These are phyloP conservation scores for Hydropotes inermis DNA, from an alignment of 2,113 vertebrate species.

Conservation along the genomic window DNA sequence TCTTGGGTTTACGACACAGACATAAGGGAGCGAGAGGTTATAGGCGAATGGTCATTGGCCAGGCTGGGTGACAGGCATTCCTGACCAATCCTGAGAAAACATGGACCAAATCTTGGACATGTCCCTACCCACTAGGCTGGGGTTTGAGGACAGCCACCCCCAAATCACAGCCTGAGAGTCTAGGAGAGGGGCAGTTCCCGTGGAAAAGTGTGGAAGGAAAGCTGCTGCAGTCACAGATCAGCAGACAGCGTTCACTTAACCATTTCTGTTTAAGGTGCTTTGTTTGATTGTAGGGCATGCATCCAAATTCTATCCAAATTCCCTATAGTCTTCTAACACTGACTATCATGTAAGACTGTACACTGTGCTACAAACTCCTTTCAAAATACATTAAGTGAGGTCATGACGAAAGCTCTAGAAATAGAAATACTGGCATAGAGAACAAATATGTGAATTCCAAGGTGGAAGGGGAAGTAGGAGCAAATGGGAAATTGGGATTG, in stretches of 20 bases:
- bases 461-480: neutral
- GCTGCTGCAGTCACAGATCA: too few species aligned
- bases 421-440: neutral
- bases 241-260: too few species aligned
- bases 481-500: neutral
- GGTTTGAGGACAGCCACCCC: neutral
- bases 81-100: neutral
- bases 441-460: neutral
- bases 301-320: neutral
- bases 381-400: neutral
- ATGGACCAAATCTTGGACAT: neutral
- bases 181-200: neutral
- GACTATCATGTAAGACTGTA: neutral
- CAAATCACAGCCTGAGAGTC: neutral
- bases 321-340: neutral
- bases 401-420: neutral
- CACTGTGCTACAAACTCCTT: neutral
- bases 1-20: neutral
- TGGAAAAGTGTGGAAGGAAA: neutral
- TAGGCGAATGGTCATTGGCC: accelerated
- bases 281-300: neutral
- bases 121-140: neutral
- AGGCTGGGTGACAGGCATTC: neutral
- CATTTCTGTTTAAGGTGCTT: neutral
- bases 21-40: neutral